These are phyloP conservation scores for Sthenelais limicola DNA, from an alignment of 2,888 invertebrate species.

Conservation along the genomic window DNA sequence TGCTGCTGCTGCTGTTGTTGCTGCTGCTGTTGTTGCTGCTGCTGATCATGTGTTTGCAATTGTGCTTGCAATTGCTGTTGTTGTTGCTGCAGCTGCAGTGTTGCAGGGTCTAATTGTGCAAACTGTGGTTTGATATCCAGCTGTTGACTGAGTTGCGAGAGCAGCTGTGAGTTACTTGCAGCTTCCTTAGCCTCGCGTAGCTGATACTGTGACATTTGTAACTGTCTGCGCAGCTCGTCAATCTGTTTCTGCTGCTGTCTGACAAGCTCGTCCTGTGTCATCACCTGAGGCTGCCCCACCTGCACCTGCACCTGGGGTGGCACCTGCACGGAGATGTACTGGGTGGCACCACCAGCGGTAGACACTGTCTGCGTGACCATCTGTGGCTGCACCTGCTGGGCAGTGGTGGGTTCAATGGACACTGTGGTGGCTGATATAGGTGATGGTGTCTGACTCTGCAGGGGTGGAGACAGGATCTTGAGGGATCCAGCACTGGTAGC, in stretches of 20 bases:
- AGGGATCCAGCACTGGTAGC: not conserved
- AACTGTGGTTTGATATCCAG: slow-evolving; percentile 23
- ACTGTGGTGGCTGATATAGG: slow-evolving; percentile 1
- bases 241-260: slow-evolving; percentile 87
- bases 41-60: slow-evolving; percentile 4
- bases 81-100: slow-evolving; percentile 31
- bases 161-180: slow-evolving; percentile 17
- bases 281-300: slow-evolving; percentile 35
- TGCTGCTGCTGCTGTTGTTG: slow-evolving; percentile 56
- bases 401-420: slow-evolving; percentile 19
- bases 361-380: slow-evolving; percentile 36
- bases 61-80: slow-evolving; percentile 29
- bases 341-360: slow-evolving; percentile 23
- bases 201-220: slow-evolving; percentile 42
- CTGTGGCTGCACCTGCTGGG: slow-evolving; percentile 40
- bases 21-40: slow-evolving; percentile 56
- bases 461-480: slow-evolving; percentile 19
- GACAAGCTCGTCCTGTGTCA: slow-evolving; percentile 58
- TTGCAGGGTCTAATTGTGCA: not conserved
- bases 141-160: not conserved
- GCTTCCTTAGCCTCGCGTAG: slow-evolving; percentile 40
- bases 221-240: slow-evolving; percentile 79
- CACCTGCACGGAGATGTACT: slow-evolving; percentile 38
- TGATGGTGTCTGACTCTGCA: slow-evolving; percentile 34
- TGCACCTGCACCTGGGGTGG: slow-evolving; percentile 31